Evolutionary conservation across 1,140 invertebrate species (phyloP).

Genomic region (Lycorma delicatula): DNA sequence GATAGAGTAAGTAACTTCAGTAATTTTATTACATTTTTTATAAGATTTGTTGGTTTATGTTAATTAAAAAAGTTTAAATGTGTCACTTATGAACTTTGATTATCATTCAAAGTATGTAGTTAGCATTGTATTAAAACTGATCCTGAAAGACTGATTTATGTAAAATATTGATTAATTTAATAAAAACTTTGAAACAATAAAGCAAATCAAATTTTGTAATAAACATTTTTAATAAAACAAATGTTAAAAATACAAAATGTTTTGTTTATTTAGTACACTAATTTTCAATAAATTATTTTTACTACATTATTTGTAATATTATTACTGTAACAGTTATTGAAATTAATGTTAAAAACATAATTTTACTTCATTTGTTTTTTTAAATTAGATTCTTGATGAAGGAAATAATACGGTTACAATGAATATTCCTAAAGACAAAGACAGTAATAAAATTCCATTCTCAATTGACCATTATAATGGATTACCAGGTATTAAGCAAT

Average conservation of each 20-base stretch:
- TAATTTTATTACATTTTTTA: neutral
- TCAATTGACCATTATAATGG: constrained; percentile 49
- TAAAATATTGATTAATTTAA: too few species aligned
- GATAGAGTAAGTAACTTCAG: constrained; percentile 57
- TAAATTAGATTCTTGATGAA: constrained; percentile 48
- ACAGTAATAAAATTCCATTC: constrained; percentile 33
- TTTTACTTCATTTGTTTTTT: neutral
- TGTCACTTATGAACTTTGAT: neutral
- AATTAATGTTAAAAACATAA: neutral
- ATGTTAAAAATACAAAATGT: neutral
- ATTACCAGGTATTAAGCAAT: constrained; percentile 46
- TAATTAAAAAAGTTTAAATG: too few species aligned
- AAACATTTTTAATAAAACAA: neutral
- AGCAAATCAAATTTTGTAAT: neutral
- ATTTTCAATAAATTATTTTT: neutral
- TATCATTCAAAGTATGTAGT: neutral
- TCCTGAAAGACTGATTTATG: neutral
- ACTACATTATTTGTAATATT: neutral
- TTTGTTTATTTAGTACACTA: neutral
- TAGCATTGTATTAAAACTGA: neutral
- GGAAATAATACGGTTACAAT: constrained; percentile 47
- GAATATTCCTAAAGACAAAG: constrained; percentile 28
- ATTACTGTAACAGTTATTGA: neutral
- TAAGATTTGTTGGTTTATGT: too few species aligned
- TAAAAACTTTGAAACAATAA: too few species aligned